A percentile compares a stretch with the other conserved stretches of the same genome.
Conservation (phyloP, 2,888 invertebrate genomes). For the Torymus texanus region DNA sequence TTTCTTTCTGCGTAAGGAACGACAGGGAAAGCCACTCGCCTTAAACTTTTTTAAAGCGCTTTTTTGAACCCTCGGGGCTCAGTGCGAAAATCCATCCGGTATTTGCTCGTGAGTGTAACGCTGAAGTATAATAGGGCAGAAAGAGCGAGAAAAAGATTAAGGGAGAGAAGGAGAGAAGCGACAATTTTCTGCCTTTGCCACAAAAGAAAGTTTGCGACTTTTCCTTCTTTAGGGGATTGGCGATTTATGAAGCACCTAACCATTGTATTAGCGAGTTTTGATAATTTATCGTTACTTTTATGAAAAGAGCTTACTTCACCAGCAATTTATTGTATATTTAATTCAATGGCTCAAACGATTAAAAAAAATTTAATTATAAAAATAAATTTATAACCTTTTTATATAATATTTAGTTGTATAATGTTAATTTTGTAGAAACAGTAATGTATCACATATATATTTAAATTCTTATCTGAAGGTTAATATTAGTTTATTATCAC, state of each 20-base stretch:
- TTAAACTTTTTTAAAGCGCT: slow-evolving; percentile 41
- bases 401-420: no score
- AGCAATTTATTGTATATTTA: slow-evolving; percentile 18
- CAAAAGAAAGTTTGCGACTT: slow-evolving; percentile 39
- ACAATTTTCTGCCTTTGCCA: slow-evolving; percentile 26
- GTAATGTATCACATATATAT: no score
- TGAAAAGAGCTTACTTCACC: not conserved
- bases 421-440: no score
- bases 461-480: no score
- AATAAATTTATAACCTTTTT: no score
- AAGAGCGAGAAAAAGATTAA: not conserved
- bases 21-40: slow-evolving; percentile 54
- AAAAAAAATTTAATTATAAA: not conserved
- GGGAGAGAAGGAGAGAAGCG: not conserved
- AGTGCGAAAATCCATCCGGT: slow-evolving; percentile 28
- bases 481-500: no score
- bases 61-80: slow-evolving; percentile 4
- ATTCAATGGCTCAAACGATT: no score
- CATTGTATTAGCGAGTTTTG: slow-evolving; percentile 21
- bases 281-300: slow-evolving; percentile 36
- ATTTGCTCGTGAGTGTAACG: slow-evolving; percentile 1
- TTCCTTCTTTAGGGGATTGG: slow-evolving; percentile 38
- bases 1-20: slow-evolving; percentile 15
- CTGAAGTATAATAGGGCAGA: slow-evolving; percentile 2
- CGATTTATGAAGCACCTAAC: slow-evolving; percentile 30